Conservation (phyloP, 2,797 vertebrate genomes). For the Falco biarmicus region DNA sequence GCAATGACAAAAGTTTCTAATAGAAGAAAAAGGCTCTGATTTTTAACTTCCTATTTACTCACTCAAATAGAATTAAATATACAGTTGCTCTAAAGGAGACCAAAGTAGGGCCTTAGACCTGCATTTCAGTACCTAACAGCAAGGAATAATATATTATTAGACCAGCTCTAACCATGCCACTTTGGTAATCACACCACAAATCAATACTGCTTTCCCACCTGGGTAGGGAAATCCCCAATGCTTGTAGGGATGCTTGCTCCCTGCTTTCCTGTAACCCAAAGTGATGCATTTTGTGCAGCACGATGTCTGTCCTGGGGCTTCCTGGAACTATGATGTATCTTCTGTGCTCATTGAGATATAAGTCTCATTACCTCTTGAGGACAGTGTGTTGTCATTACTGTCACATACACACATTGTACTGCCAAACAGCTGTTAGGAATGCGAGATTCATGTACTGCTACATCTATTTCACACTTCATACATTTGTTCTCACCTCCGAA, state of each 20-base stretch:
- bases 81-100: neutral
- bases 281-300: neutral
- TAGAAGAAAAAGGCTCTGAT: neutral
- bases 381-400: slow-evolving; percentile 27
- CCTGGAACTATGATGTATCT: neutral
- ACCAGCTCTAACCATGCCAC: neutral
- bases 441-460: slow-evolving; percentile 17
- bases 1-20: neutral
- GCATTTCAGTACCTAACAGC: neutral
- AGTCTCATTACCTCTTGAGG: slow-evolving; percentile 29
- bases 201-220: neutral
- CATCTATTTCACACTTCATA: slow-evolving; percentile 58
- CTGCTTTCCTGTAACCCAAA: neutral
- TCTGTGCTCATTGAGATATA: neutral
- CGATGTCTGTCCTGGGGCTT: neutral
- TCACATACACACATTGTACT: slow-evolving; percentile 20
- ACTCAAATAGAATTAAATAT: neutral
- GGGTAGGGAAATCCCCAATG: neutral
- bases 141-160: neutral
- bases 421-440: slow-evolving; percentile 55
- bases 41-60: neutral
- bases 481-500: slow-evolving; percentile 38
- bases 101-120: neutral
- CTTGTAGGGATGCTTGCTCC: neutral
- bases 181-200: neutral